Evolutionary conservation across 2,888 invertebrate species (phyloP).

Genomic region (Eristalis intricaria): DNA sequence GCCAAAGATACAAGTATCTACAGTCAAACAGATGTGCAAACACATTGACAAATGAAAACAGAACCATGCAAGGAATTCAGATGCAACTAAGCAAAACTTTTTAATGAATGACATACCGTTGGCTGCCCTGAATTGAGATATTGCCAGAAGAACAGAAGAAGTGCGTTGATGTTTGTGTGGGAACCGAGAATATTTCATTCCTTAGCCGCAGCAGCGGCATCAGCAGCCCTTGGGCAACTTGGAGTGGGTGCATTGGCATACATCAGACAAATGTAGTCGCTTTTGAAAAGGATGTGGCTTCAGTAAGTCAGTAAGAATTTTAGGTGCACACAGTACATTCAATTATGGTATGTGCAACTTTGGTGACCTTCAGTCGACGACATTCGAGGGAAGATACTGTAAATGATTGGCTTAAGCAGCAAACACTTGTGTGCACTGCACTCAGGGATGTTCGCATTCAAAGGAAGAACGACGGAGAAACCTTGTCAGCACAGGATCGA

Average conservation of each 20-base stretch:
- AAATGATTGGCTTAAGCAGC: background rate
- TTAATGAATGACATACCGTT: constrained; percentile 57
- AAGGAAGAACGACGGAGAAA: background rate
- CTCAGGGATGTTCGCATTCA: background rate
- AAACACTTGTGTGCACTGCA: too few species aligned
- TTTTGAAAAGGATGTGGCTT: background rate
- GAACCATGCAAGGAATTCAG: constrained; percentile 53
- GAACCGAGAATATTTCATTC: background rate
- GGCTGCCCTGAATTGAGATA: constrained; percentile 26
- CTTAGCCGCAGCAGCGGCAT: background rate
- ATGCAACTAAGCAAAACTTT: constrained; percentile 68
- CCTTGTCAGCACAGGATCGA: background rate
- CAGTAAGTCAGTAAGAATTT: background rate
- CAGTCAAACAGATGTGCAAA: background rate
- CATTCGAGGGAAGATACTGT: background rate
- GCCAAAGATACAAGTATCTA: constrained; percentile 1
- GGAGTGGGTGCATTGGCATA: background rate
- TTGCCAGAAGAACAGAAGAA: constrained; percentile 41
- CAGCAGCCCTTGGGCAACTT: background rate
- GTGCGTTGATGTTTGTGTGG: constrained; percentile 9
- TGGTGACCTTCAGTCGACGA: background rate
- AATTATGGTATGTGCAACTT: background rate
- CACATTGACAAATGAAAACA: background rate
- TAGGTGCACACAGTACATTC: background rate
- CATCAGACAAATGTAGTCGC: background rate